These are phyloP conservation scores for Belgica antarctica DNA, from an alignment of 2,888 invertebrate species.

Conservation along the genomic window DNA sequence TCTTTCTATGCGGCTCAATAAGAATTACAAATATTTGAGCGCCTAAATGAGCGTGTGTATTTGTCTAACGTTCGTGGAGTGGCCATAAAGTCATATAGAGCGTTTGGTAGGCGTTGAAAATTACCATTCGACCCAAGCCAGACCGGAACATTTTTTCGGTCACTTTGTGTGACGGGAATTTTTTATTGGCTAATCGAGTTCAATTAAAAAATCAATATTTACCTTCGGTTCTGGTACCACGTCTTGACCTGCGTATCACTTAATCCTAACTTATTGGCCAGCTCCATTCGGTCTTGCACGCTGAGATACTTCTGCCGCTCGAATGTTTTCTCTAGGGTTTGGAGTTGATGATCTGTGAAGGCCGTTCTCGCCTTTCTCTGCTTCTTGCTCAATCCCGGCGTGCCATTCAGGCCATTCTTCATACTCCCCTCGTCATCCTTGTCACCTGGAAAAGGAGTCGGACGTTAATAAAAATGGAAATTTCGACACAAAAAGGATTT, in stretches of 20 bases:
- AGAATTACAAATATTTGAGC: constrained; percentile 41
- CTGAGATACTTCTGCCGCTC: constrained; percentile 95
- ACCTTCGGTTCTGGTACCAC: constrained; percentile 99
- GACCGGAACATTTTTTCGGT: background rate
- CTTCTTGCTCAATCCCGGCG: constrained; percentile 73
- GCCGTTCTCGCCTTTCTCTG: constrained; percentile 96
- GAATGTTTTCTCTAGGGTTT: constrained; percentile 94
- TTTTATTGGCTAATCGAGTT: background rate
- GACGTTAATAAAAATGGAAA: no score
- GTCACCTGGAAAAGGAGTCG: constrained; percentile 62
- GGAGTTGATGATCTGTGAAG: constrained; percentile 97
- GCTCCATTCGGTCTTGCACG: constrained; percentile 96
- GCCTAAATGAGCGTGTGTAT: constrained; percentile 17
- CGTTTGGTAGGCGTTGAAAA: constrained; percentile 34
- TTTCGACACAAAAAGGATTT: no score
- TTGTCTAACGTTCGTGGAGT: background rate
- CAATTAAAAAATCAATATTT: constrained; percentile 50
- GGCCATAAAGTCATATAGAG: constrained; percentile 34
- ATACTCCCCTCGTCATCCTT: constrained; percentile 74
- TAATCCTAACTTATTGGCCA: constrained; percentile 91
- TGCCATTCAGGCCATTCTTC: constrained; percentile 53
- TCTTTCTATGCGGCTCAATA: background rate
- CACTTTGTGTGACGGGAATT: background rate
- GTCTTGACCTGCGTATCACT: constrained; percentile 99
- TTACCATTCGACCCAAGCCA: background rate